Base-by-base conservation (phyloP, 2,888 invertebrate species). In the Mellilla xanthometata region DNA sequence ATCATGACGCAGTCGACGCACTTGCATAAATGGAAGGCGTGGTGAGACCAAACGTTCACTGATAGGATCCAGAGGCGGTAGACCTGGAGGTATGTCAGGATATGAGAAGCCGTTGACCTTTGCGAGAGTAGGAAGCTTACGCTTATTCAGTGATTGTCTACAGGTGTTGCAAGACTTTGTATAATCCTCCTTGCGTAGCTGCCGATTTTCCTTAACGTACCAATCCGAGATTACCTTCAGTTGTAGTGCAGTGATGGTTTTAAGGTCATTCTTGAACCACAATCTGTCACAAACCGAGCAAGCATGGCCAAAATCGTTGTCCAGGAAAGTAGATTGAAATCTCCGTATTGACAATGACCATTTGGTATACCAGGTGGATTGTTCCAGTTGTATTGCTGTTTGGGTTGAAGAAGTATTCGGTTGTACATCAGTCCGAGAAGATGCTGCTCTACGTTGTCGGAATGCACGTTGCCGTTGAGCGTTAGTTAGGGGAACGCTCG, bases 201-300 rank as follows among this genome's bases (percentile, higher is more conserved):
- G 56, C 12, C 58, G 3, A 58, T 59, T 56, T 59, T 59, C 56
- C 19, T 59, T 59, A 13, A 56, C 12, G 40, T 40, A 57, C 54
- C 55, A 57, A 36, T 68, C 59, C 56, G 65, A 66, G 0, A 68
- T 67, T 0, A 72, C 65, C 60, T 68, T 0, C 27, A 71, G 59
- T 15, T 72, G 65, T 63, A 51, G 51, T 0, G 60, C 66, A 68
- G 65, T 67, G 63, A 65, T 67, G 60, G 23, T 5, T 66, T 73
- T 72, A 2, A 74, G 61, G 54, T 76, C 74, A 4, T 72, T 69
- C 41, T 52, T 67, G 33, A 65, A 76, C 72, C 73, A 76, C 12
- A 76, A 36, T 65, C 73, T 41, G 56, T 75, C 76, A 46, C 72
- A 75, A 44, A 76, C 61, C 5, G 64, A 61, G 12, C 70, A 73